A percentile compares a stretch with the other conserved stretches of the same genome.
phyloP scores from a whole-genome alignment of 2,113 vertebrate species.

The Xenopus borealis region DNA sequence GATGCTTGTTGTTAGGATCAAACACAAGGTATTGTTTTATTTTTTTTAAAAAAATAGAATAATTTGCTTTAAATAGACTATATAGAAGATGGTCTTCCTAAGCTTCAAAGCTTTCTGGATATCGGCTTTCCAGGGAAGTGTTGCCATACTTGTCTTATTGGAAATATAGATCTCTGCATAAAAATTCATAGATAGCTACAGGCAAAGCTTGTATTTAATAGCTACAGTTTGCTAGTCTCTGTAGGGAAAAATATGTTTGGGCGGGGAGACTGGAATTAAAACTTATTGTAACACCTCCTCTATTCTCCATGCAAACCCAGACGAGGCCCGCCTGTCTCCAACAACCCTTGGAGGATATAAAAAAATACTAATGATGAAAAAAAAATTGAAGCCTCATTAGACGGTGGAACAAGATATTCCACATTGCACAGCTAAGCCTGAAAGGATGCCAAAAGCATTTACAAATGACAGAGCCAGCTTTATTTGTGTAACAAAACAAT shows the following conservation, averaged over 20 bases:
- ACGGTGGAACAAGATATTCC: constrained; percentile 41
- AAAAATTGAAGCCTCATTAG: constrained; percentile 9
- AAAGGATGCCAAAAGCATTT: constrained; percentile 34
- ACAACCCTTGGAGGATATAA: constrained; percentile 23
- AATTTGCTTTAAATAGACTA: not conserved
- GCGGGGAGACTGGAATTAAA: constrained; percentile 9
- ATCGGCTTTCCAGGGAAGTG: too few relatives aligned
- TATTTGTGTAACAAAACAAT: constrained; percentile 46
- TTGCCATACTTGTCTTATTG: too few relatives aligned
- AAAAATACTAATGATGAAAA: constrained; percentile 28
- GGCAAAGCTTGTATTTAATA: not conserved
- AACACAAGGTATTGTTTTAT: too few relatives aligned
- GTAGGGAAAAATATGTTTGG: not conserved
- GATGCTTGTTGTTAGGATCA: too few relatives aligned
- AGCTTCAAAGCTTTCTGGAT: not conserved
- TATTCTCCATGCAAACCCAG: constrained; percentile 26
- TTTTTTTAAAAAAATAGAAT: too few relatives aligned
- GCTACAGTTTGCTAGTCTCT: constrained; percentile 7
- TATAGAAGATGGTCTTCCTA: not conserved
- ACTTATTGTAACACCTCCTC: constrained; percentile 23
- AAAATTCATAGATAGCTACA: not conserved
- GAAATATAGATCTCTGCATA: not conserved
- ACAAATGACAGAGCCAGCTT: constrained; percentile 43
- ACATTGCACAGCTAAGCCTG: constrained; percentile 40
- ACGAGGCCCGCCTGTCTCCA: constrained; percentile 44